Evolutionary conservation across 2,888 invertebrate species (phyloP), one percentile per base, ranked within the genome.

Genomic region (Phengaris alcon): DNA sequence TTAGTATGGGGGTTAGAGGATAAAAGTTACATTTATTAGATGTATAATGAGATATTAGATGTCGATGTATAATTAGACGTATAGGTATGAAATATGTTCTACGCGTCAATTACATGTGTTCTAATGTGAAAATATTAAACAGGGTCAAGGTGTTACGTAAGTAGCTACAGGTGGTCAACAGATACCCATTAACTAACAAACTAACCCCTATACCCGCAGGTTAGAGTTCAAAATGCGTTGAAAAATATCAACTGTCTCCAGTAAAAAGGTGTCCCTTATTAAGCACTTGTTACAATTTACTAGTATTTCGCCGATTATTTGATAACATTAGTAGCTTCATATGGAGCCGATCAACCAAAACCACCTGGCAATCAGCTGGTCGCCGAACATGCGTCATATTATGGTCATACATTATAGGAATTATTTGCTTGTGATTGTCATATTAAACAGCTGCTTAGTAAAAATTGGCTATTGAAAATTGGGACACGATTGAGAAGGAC

Each of bases 71-170:
- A 22, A 22, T 57, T 9, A 59, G 15, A 46, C n/a, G 48, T 48
- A 68, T 48, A 68, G 3, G 68, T 52, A 13, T 70, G 54, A 72
- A 72, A 54, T 70, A 70, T 70, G 35, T 13, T 52, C 35, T 22
- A 55, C 22, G 48, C n/a, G 13, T 54, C 51, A 51, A 51, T 75
- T 55, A 69, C 75, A 69, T 70, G 69, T 74, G 75, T 74, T 76
- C 79, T 81, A 81, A 80, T 77, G 79, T 80, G 77, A 79, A 80
- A 81, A 81, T 80, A 83, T 81, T 82, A 82, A 82, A 82, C 79
- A 81, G 81, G 80, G 81, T 82, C 85, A 89, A 90, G 87, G 89
- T 88, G 88, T 89, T 85, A 88, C 84, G 84, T 89, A 90, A 90
- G 87, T 84, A 86, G 81, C 74, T 87, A 88, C 88, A 88, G 90